A percentile compares a stretch with the other conserved stretches of the same genome.
These are phyloP conservation scores for Leucosticte australis DNA, from an alignment of 2,113 vertebrate species.

Conservation along the genomic window DNA sequence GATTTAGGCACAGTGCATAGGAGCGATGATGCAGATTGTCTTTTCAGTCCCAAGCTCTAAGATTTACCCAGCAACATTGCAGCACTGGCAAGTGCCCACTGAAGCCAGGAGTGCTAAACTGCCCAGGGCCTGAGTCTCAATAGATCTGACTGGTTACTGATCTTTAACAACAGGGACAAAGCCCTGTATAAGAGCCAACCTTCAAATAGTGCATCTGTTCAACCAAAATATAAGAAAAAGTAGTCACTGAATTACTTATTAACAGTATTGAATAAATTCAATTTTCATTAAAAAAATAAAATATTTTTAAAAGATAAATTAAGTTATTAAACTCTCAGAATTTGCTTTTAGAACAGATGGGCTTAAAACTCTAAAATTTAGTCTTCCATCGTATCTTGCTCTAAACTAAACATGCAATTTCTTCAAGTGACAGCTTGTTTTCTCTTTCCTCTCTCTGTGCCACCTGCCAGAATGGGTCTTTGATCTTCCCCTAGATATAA, in stretches of 20 bases:
- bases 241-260: background rate
- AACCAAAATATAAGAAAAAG: background rate
- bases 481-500: background rate
- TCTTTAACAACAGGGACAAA: background rate
- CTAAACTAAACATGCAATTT: background rate
- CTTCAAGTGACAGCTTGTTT: background rate
- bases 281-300: background rate
- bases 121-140: background rate
- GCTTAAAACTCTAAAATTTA: background rate
- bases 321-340: background rate
- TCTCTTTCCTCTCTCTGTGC: background rate
- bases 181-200: background rate
- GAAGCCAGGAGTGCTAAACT: background rate
- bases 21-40: background rate
- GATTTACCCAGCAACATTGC: background rate
- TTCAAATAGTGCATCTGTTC: background rate
- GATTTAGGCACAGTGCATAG: background rate
- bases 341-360: background rate
- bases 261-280: background rate
- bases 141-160: background rate
- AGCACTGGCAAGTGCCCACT: background rate
- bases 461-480: background rate
- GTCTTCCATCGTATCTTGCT: background rate
- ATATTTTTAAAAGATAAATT: background rate
- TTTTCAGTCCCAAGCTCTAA: background rate